phyloP scores from a whole-genome alignment of 1,140 invertebrate genomes.

The Danaus plexippus region DNA sequence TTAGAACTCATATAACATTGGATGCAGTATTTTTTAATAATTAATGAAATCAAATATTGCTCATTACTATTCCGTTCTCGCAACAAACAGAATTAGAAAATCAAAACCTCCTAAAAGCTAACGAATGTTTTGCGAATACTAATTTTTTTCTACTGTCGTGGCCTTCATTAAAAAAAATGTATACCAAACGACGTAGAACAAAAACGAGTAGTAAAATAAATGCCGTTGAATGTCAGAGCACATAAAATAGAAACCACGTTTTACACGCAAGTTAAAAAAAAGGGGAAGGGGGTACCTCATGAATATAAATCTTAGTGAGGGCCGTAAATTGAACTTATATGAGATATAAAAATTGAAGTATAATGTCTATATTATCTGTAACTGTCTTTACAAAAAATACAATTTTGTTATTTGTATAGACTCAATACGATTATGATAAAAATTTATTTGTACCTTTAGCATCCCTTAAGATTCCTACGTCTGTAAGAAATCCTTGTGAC shows the following conservation, averaged over 20 bases:
- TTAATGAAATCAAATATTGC: too few relatives aligned
- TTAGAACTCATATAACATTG: too few relatives aligned
- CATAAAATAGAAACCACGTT: conserved; percentile 57
- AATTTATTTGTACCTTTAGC: too few relatives aligned
- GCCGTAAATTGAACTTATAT: conserved; percentile 22
- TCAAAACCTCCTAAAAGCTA: conserved; percentile 17
- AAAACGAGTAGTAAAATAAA: conserved; percentile 68
- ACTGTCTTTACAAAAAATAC: too few relatives aligned
- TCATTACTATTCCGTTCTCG: conserved; percentile 35
- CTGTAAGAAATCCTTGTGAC: too few relatives aligned
- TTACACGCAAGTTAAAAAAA: conserved; percentile 16
- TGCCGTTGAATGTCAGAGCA: conserved; percentile 57
- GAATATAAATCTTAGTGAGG: conserved; percentile 25
- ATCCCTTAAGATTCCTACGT: too few relatives aligned
- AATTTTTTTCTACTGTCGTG: conserved; percentile 56
- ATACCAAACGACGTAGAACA: conserved; percentile 67
- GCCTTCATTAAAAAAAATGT: conserved; percentile 65
- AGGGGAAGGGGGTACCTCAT: conserved; percentile 12
- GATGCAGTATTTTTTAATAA: too few relatives aligned
- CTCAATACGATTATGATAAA: neutral
- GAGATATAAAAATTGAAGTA: conserved; percentile 5
- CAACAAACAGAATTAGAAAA: conserved; percentile 35
- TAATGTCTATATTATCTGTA: too few relatives aligned
- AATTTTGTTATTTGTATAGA: too few relatives aligned
- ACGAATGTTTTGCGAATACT: conserved; percentile 62